Base-by-base conservation (phyloP, 53 echinoderm and acorn worm genomes). In the Antedon mediterranea region DNA sequence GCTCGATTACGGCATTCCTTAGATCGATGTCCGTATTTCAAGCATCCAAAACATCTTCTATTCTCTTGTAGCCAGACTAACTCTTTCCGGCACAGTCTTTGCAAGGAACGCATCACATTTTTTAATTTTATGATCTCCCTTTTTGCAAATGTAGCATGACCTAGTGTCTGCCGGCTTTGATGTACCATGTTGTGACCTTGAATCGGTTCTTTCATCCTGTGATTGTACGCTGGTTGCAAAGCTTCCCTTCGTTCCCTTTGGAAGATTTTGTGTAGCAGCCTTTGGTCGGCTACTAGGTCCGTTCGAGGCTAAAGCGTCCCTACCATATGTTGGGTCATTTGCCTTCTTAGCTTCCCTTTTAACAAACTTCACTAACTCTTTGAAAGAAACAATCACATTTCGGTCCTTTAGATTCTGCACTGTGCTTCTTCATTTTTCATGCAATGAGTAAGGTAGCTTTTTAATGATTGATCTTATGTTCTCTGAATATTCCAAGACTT, bases 321-420 rank as follows among this genome's bases (percentile, higher is more conserved):
- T 79, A 31, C 87, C 83, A 76, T 83, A 87, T 29, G 80, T 79
- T 13, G 87, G 83, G 76, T 87, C 80, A 42, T 87, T 87, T 30
- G 75, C 43, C 72, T 76, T 83, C 33, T 79, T 79, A n/a, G 83
- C 34, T 43, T 80, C 87, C 5, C 30, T 28, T 31, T 79, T 84
- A 37, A 87, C 78, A 73, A 87, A 87, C 26, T 82, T 74, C 9
- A 83, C 83, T 33, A 87, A 34, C 70, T 80, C 31, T 34, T 78
- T 34, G 37, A 87, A 87, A 28, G 28, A 71, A 28, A 87, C 71
- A 30, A 34, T 75, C 70, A 80, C 73, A 30, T 82, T 75, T 42
- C 72, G 72, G 28, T 43, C 33, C 15, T 74, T 79, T 34, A 43
- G 72, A 41, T 82, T 42, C 28, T 76, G 78, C 18, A 87, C 87